Evolutionary conservation across 2,797 vertebrate genomes (phyloP).

Genomic region (Chaunax sp.): DNA sequence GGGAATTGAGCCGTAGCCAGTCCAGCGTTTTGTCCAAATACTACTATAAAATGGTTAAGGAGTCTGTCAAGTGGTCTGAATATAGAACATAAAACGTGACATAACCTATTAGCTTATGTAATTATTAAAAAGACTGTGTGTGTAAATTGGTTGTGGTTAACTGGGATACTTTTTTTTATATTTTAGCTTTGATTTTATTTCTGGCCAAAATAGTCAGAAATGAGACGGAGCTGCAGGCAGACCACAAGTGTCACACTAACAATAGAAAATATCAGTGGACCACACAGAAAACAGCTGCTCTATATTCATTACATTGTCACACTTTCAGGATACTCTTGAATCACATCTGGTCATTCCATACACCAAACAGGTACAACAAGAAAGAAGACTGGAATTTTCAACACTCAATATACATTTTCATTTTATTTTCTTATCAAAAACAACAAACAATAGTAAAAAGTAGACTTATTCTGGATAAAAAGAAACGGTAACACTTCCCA

Average conservation of each 20-base stretch:
- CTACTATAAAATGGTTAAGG: background rate
- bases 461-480: conserved; percentile 61
- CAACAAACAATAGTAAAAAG: conserved; percentile 77
- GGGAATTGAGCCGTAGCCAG: background rate
- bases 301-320: background rate
- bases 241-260: background rate
- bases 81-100: background rate
- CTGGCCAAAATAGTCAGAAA: background rate
- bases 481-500: conserved; percentile 50
- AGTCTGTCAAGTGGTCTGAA: background rate
- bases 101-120: background rate
- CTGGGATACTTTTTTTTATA: background rate
- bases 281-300: background rate
- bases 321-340: too few relatives aligned
- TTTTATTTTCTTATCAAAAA: conserved; percentile 81
- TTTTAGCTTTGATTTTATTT: background rate
- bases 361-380: background rate
- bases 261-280: background rate
- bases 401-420: conserved; percentile 42
- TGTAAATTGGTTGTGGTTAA: background rate
- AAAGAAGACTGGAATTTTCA: background rate
- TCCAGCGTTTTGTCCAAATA: background rate
- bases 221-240: background rate
- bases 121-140: background rate
- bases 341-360: background rate